Evolutionary conservation across 2,888 invertebrate genomes (phyloP).

Genomic region (Scaptomyza reducta): DNA sequence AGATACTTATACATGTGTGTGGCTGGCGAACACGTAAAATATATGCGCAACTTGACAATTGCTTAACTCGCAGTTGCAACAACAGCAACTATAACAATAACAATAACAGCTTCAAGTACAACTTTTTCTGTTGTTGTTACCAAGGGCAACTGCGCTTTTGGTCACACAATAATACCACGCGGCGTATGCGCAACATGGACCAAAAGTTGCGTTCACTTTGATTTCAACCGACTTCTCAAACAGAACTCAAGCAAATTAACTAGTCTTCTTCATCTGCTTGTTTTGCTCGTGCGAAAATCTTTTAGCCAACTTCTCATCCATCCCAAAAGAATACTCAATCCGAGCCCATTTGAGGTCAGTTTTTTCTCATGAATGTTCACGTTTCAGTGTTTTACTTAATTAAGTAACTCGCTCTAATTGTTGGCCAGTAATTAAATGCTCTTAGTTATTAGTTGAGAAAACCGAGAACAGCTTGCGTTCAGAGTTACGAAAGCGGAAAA

Average conservation of each 20-base stretch:
- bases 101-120: constrained; percentile 34
- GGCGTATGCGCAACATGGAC: constrained; percentile 75
- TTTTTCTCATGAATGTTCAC: constrained; percentile 67
- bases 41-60: constrained; percentile 61
- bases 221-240: constrained; percentile 62
- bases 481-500: too few species aligned
- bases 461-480: constrained; percentile 33
- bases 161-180: constrained; percentile 60
- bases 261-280: constrained; percentile 5
- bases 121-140: constrained; percentile 17
- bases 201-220: constrained; percentile 64
- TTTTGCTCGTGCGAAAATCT: constrained; percentile 66
- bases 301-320: constrained; percentile 63
- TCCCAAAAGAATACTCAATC: neutral
- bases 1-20: constrained; percentile 20
- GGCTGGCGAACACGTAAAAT: constrained; percentile 40
- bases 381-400: constrained; percentile 44
- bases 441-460: constrained; percentile 6
- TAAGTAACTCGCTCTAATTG: constrained; percentile 39
- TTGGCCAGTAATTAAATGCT: constrained; percentile 26
- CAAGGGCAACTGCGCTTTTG: constrained; percentile 56
- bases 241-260: constrained; percentile 71
- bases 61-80: constrained; percentile 51
- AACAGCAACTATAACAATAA: constrained; percentile 44
- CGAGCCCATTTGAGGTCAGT: constrained; percentile 22